Percentiles rank a stretch among this genome's conserved stretches.
Conservation (phyloP, 2,113 vertebrate species). For the Himantopus leucocephalus region DNA sequence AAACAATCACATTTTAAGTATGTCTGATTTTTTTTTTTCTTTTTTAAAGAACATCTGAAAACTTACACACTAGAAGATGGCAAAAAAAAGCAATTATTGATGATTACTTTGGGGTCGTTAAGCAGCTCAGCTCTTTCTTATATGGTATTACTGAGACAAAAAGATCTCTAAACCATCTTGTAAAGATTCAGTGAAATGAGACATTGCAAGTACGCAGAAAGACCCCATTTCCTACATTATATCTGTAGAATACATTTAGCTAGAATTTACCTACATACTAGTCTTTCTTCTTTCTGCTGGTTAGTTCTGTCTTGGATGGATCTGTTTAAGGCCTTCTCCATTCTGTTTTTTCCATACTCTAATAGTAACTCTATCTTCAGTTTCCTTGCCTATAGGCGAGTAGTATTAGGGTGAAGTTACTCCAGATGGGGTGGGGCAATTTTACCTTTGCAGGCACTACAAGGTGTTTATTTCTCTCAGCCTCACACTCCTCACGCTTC, state of each 20-base stretch:
- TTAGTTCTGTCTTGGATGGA: background rate
- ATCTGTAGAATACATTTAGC: background rate
- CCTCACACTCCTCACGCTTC: background rate
- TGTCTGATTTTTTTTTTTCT: background rate
- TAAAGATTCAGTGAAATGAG: background rate
- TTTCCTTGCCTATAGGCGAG: background rate
- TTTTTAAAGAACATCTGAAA: background rate
- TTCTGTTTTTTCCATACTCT: background rate
- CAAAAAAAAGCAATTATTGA: background rate
- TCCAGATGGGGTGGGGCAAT: background rate
- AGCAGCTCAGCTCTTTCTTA: background rate
- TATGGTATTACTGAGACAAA: background rate
- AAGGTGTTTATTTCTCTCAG: background rate
- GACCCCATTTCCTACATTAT: background rate
- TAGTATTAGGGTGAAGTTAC: background rate
- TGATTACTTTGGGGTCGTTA: background rate
- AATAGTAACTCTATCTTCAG: background rate
- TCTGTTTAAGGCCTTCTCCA: background rate
- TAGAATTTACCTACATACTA: background rate
- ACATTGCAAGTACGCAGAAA: background rate
- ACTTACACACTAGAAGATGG: background rate
- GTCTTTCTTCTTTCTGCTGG: background rate
- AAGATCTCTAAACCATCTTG: background rate
- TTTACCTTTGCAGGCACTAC: background rate
- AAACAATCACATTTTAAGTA: background rate